Evolutionary conservation across 2,113 vertebrate species (phyloP).

Genomic region (Peromyscus californicus): DNA sequence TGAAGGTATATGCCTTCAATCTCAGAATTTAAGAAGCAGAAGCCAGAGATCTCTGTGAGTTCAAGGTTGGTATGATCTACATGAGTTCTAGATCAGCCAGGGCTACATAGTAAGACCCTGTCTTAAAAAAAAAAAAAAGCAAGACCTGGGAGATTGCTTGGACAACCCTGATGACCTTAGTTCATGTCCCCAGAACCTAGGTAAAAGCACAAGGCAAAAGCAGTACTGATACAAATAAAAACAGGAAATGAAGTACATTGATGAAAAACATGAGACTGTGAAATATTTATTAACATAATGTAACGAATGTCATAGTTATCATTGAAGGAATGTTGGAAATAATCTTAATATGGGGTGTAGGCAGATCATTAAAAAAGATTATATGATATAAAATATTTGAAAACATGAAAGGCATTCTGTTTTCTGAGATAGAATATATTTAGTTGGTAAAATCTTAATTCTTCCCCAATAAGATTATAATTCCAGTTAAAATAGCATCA

Average conservation of each 20-base stretch:
- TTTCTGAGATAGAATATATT: not conserved
- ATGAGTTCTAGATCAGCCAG: not conserved
- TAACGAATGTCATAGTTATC: not conserved
- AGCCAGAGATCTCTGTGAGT: not conserved
- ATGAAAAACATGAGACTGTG: not conserved
- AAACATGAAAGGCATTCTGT: constrained; percentile 19
- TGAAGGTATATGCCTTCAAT: not conserved
- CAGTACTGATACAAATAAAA: not conserved
- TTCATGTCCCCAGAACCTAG: not conserved
- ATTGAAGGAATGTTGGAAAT: not conserved
- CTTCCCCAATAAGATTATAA: not conserved
- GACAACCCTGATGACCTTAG: not conserved
- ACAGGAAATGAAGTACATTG: constrained; percentile 33
- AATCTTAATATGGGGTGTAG: not conserved
- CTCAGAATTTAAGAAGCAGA: not conserved
- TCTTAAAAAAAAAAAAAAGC: not conserved
- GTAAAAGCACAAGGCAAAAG: not conserved
- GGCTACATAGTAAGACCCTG: not conserved
- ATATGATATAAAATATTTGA: not conserved
- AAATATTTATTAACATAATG: not conserved
- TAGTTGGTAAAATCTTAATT: not conserved
- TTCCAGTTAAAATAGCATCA: constrained; percentile 17
- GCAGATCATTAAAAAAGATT: not conserved
- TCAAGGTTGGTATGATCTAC: not conserved
- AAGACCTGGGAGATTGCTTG: not conserved